phyloP scores from a whole-genome alignment of 2,113 vertebrate species.

The Corythoichthys haematopterus region DNA sequence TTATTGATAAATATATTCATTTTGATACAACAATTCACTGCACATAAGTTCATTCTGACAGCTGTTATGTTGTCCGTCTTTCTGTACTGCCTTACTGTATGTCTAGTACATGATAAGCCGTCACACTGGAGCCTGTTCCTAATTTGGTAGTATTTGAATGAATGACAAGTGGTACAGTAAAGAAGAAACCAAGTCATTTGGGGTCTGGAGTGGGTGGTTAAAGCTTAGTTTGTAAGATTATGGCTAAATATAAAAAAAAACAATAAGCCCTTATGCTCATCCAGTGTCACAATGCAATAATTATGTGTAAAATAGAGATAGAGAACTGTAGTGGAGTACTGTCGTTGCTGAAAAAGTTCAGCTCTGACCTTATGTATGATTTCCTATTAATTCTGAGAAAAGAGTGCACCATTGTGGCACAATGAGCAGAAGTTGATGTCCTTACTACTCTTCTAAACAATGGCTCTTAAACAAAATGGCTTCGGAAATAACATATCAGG shows the following conservation, averaged over 20 bases:
- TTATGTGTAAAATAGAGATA: not conserved
- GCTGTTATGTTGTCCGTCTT: constrained; percentile 36
- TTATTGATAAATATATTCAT: constrained; percentile 77
- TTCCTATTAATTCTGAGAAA: not conserved
- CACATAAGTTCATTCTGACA: constrained; percentile 55
- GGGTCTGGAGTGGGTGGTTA: not conserved
- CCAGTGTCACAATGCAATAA: too few relatives aligned
- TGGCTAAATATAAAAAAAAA: not conserved
- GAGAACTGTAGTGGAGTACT: not conserved
- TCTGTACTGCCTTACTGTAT: constrained; percentile 29
- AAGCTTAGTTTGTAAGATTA: not conserved
- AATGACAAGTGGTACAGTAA: not conserved
- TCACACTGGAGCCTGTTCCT: not conserved
- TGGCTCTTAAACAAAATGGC: constrained; percentile 64
- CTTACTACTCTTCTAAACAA: constrained; percentile 30
- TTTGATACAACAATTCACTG: constrained; percentile 70
- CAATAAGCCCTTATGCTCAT: not conserved
- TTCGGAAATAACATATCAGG: constrained; percentile 53
- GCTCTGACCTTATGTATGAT: not conserved
- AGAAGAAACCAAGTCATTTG: not conserved
- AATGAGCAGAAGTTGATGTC: not conserved
- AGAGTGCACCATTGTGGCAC: constrained; percentile 33
- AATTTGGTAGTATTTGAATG: not conserved
- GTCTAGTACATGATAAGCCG: constrained; percentile 23
- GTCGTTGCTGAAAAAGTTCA: not conserved